Evolutionary conservation across 2,888 invertebrate species (phyloP).

Genomic region (Calliphora vomitoria): DNA sequence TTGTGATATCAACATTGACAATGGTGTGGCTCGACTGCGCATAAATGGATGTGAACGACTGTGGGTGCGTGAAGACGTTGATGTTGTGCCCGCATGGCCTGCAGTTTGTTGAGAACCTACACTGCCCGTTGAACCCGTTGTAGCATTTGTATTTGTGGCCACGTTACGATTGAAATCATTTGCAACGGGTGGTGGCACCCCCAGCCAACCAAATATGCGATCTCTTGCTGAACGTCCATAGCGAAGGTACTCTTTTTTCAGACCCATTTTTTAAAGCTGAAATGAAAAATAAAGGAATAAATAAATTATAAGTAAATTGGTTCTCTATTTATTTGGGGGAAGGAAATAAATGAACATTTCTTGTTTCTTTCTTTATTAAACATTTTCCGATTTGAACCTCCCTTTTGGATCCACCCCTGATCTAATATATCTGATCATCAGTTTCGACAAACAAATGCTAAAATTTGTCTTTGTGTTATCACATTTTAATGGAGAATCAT

Average conservation of each 20-base stretch:
- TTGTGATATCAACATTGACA: constrained; percentile 93
- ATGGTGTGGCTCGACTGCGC: constrained; percentile 86
- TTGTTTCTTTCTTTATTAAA: too few species aligned
- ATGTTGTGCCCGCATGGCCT: constrained; percentile 36
- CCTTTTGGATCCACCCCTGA: too few species aligned
- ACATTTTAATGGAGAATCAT: too few species aligned
- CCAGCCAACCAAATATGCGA: constrained; percentile 88
- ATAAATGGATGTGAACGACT: constrained; percentile 75
- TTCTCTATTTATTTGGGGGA: too few species aligned
- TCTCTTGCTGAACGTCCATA: constrained; percentile 91
- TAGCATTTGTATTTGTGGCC: constrained; percentile 67
- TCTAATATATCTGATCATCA: too few species aligned
- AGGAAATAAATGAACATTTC: too few species aligned
- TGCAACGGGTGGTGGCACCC: constrained; percentile 59
- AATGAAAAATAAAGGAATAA: constrained; percentile 66
- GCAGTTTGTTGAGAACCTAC: constrained; percentile 62
- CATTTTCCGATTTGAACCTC: too few species aligned
- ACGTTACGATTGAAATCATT: constrained; percentile 74
- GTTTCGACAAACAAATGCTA: too few species aligned
- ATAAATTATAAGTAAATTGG: background rate
- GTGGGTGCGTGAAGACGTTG: constrained; percentile 57
- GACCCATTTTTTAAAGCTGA: constrained; percentile 86
- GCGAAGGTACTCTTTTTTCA: constrained; percentile 91
- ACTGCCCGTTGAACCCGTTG: constrained; percentile 58
- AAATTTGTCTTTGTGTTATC: too few species aligned